Base-by-base conservation (phyloP, 1,140 invertebrate species). In the Eupristina koningsbergeri region DNA sequence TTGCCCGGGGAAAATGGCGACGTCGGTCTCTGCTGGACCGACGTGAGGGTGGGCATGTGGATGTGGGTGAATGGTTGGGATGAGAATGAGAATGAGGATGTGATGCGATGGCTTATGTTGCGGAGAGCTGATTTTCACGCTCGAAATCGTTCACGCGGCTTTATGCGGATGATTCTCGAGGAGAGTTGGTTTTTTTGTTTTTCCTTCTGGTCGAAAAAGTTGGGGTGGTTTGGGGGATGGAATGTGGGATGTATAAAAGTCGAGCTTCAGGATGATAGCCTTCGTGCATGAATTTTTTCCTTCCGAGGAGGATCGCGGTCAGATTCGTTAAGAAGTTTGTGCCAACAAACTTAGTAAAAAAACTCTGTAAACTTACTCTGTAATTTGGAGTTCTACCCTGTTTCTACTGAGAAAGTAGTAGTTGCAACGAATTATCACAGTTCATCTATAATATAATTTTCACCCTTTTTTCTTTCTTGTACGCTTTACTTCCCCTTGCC, bases 61-160 rank as follows among this genome's bases (percentile, higher is more conserved):
- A 36, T 6, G 36, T 7, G 2, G 15, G 13, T 22, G 67, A 2
- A 26, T 22, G 71, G 50, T 19, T 29, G 26, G n/a, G 22, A 45
- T 3, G 69, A 3, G 29, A 2, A 29, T n/a, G n/a, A 6, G 75
- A 7, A 39, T 29, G 76, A 6, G 76, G 34, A 11, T n/a, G n/a
- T n/a, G 0, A 36, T 8, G 53, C 36, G 26, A 45, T 75, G 73
- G 45, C 22, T 47, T n/a, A 75, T 75, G 73, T 47, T 47, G 77
- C 29, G 29, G 8, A 17, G 53, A 73, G 71, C 80, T 75, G 80
- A 84, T 79, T 84, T 84, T 84, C 76, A 79, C 36, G 64, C 76
- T 79, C 29, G 31, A 58, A 83, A 77, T 77, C 73, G 39, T 76
- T 82, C 6, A 29, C 39, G 67, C 58, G 58, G 80, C 80, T 58